Base-by-base conservation (phyloP, 2,113 vertebrate genomes). In the Megaleporinus macrocephalus region DNA sequence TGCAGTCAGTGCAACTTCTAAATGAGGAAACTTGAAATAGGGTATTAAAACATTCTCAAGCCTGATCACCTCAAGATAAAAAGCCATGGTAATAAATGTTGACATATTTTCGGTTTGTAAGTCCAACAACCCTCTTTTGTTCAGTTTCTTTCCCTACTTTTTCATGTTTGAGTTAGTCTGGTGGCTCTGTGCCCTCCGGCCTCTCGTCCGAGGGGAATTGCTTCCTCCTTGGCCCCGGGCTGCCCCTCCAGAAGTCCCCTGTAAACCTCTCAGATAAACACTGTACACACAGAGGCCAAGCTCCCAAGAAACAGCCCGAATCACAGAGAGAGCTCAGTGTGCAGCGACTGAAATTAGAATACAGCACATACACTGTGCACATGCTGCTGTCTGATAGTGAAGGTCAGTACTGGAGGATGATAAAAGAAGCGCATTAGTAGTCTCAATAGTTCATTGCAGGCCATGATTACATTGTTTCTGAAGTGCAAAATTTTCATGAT, bases 181-280 rank as follows among this genome's bases (percentile, higher is more conserved):
- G n/a, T 57, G 72, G 76, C 24, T 36, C 88, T 69, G 77, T 86
- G 78, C 85, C 80, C 79, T 77, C n/a, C 65, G 76, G 71, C 57
- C 84, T 81, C 73, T 22, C 27, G 81, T 82, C 84, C 70, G 82
- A 86, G 78, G 81, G 86, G 83, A 80, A 90, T 85, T 90, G 82
- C 73, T 77, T 80, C 77, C 80, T 79, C 29, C 82, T 79, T 83
- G 89, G 92, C 92, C 91, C 76, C 87, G 84, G 93, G 93, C 90
- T 88, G 90, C 78, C 88, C 93, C 92, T 90, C 44, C 86, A 94
- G 93, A 90, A 90, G 84, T 90, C 89, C 86, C 74, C 82, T 85
- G 89, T 87, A 81, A 91, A 91, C 87, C 88, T 81, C 85, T 68
- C 26, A 91, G 77, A 91, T 90, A 91, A 92, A 91, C 87, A 84